Conservation (phyloP, 2,113 vertebrate genomes). For the Lipophrys pholis region DNA sequence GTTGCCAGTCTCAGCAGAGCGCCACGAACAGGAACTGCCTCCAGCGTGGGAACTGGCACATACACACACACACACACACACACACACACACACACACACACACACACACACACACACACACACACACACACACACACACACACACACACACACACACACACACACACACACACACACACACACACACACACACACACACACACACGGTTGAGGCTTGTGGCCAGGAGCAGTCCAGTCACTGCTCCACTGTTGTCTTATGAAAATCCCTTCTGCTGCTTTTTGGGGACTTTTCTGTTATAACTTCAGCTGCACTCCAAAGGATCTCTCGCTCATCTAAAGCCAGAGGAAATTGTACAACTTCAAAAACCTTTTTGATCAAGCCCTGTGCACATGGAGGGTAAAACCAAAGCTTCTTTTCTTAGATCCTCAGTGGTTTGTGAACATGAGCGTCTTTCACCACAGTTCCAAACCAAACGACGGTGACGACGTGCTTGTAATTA, state of each 20-base stretch:
- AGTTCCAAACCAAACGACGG: constrained; percentile 25
- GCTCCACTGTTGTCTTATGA: constrained; percentile 36
- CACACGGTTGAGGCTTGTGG: constrained; percentile 6
- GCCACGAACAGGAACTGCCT: constrained; percentile 65
- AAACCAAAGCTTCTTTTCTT: constrained; percentile 50
- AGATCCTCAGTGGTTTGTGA: constrained; percentile 32
- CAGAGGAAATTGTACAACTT: constrained; percentile 31
- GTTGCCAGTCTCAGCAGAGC: constrained; percentile 71
- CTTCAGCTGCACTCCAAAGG: background rate
- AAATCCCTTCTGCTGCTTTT: constrained; percentile 7
- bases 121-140: constrained; percentile 22
- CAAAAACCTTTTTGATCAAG: constrained; percentile 19
- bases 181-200: constrained; percentile 25
- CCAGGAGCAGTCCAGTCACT: constrained; percentile 37
- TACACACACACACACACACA: constrained; percentile 18
- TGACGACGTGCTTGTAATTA: constrained; percentile 35
- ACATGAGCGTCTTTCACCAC: constrained; percentile 20
- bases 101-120: constrained; percentile 10
- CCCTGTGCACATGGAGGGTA: constrained; percentile 16
- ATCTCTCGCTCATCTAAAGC: constrained; percentile 1
- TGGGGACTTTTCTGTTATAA: background rate
- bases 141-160: constrained; percentile 3
- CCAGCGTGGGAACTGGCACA: constrained; percentile 75
- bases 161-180: constrained; percentile 11
- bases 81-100: constrained; percentile 25